Evolutionary conservation across 2,888 invertebrate genomes (phyloP), one percentile per base, ranked within the genome.

Genomic region (Leptopilina myrica): DNA sequence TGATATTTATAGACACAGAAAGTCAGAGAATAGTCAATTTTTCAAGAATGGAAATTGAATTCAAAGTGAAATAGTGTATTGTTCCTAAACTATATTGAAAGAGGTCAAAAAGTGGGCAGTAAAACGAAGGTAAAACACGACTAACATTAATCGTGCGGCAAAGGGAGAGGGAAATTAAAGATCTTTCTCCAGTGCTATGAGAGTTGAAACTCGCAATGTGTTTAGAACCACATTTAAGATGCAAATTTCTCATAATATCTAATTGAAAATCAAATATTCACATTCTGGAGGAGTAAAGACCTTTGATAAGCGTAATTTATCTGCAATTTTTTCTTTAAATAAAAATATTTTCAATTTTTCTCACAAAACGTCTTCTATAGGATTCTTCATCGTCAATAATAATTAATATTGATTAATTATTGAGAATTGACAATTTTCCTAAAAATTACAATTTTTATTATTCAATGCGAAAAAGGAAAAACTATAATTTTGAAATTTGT

Each of bases 111-210:
- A 69, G 53, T 69, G 69, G 69, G 53, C 53, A 69, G 69, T 69
- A 49, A 69, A 69, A 69, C 53, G 69, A 53, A 69, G 69, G 69
- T 69, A 69, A 69, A 69, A 73, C 56, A 73, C 73, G 56, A 73
- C 56, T 53, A 73, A 73, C 73, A 73, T 73, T 73, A 33, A 73
- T 73, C 33, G n/a, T 26, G 56, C 5, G 53, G 33, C 8, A 43
- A 59, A 59, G 73, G 73, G 56, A 56, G 56, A 56, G 73, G 73
- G 56, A 40, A 49, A 49, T 49, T 33, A 73, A 56, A 73, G 56
- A 73, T 73, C 56, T 73, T 73, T 56, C 56, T 73, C 73, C 56
- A 73, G 56, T 59, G 73, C 56, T 73, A n/a, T n/a, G 33, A 56
- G 56, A 56, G 53, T 73, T 40, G 14, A 33, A 64, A 33, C 64